Percentiles rank a stretch among this genome's conserved stretches.
Evolutionary conservation across 2,797 vertebrate genomes (phyloP).

Genomic region (Crax fasciolata): DNA sequence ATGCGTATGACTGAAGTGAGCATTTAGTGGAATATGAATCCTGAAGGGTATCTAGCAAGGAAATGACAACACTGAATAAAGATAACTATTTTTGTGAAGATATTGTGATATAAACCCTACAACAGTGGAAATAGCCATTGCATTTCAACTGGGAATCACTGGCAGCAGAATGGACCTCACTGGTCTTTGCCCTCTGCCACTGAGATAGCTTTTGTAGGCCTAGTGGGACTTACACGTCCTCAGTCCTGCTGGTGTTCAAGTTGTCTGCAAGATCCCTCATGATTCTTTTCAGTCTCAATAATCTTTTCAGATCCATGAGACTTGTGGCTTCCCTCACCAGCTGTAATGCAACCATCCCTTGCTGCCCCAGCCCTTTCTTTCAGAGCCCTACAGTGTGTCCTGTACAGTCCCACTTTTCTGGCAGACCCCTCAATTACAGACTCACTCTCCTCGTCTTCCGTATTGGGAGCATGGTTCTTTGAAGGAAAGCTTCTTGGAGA

Average conservation of each 20-base stretch:
- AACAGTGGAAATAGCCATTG: background rate
- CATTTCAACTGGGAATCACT: background rate
- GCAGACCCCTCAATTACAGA: background rate
- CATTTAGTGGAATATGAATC: background rate
- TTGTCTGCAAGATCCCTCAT: fast-evolving
- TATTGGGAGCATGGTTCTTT: background rate
- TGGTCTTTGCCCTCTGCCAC: background rate
- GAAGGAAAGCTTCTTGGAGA: background rate
- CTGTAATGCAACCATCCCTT: fast-evolving
- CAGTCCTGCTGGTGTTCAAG: background rate
- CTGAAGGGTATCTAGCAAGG: background rate
- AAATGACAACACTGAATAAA: background rate
- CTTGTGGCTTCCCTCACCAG: background rate
- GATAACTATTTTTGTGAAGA: background rate
- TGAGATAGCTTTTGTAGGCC: background rate
- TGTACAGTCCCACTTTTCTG: background rate
- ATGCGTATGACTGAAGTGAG: background rate
- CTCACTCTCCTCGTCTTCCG: background rate
- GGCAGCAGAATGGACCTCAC: background rate
- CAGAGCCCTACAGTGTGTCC: fast-evolving
- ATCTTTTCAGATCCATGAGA: background rate
- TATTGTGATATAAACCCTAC: background rate
- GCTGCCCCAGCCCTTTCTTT: background rate
- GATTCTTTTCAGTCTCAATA: background rate
- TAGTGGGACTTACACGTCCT: background rate